Evolutionary conservation across 2,888 invertebrate species (phyloP).

Genomic region (Orthonevra nobilis): DNA sequence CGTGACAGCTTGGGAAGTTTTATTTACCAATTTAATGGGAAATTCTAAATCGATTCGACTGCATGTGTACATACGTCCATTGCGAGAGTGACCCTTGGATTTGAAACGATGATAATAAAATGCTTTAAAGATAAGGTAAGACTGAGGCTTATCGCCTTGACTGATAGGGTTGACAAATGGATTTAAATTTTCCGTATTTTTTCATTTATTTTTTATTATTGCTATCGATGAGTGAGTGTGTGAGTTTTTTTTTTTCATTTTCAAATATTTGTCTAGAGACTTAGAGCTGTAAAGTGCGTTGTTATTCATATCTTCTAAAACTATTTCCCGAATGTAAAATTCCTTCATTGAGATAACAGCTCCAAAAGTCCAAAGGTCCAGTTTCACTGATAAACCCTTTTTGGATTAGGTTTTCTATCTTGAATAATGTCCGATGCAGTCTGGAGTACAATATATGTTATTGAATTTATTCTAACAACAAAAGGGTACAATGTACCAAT

Average conservation of each 20-base stretch:
- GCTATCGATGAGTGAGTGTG: too few relatives aligned
- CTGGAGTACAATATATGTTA: background rate
- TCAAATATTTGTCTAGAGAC: background rate
- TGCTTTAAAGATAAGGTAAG: slow-evolving; percentile 8
- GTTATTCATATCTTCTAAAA: background rate
- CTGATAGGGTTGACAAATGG: background rate
- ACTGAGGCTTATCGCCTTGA: background rate
- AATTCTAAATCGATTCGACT: background rate
- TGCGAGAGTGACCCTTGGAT: slow-evolving; percentile 35
- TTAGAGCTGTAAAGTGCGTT: slow-evolving; percentile 4
- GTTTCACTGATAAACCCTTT: background rate
- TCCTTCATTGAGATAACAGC: background rate
- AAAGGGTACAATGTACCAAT: background rate
- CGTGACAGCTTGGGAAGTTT: slow-evolving; percentile 11
- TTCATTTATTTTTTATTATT: too few relatives aligned
- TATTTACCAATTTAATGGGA: background rate
- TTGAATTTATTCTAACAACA: background rate
- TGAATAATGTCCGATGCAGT: background rate
- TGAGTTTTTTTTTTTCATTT: background rate
- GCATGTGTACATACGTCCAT: too few relatives aligned
- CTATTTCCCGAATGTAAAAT: background rate
- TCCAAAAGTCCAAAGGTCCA: slow-evolving; percentile 4
- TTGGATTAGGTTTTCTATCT: too few relatives aligned
- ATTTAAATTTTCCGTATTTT: too few relatives aligned
- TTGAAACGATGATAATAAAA: slow-evolving; percentile 9